Conservation (phyloP, 1,140 invertebrate genomes). For the Calliopsis andreniformis region DNA sequence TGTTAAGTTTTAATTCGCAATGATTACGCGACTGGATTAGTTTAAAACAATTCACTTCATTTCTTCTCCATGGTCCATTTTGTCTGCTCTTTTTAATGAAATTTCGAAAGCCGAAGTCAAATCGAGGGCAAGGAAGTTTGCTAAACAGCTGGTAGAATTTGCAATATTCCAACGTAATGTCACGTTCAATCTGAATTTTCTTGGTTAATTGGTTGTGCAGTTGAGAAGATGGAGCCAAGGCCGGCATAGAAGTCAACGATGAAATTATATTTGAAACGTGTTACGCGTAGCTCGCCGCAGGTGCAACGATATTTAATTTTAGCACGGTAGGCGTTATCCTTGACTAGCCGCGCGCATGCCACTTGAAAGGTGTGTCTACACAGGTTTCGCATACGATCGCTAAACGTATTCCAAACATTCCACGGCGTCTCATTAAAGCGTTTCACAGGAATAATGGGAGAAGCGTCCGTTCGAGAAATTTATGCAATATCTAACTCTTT, state of each 20-base stretch:
- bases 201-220: background rate
- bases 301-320: slow-evolving; percentile 52
- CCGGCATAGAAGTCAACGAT: slow-evolving; percentile 11
- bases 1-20: background rate
- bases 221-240: background rate
- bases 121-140: too few relatives aligned
- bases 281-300: slow-evolving; percentile 33
- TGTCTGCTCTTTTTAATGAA: background rate
- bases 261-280: slow-evolving; percentile 42
- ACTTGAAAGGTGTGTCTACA: slow-evolving; percentile 39
- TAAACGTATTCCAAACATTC: slow-evolving; percentile 47
- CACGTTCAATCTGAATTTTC: background rate
- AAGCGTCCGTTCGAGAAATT: slow-evolving; percentile 26
- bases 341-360: slow-evolving; percentile 42
- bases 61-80: background rate
- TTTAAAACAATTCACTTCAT: background rate
- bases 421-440: slow-evolving; percentile 37
- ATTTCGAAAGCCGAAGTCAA: too few relatives aligned
- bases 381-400: slow-evolving; percentile 38
- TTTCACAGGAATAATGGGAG: slow-evolving; percentile 32
- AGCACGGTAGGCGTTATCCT: slow-evolving; percentile 54
- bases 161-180: background rate
- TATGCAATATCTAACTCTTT: slow-evolving; percentile 2
- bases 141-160: too few relatives aligned
- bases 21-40: background rate